Evolutionary conservation across 2,797 vertebrate species (phyloP), one percentile per base, ranked within the genome.

Genomic region (Alectoris magna): DNA sequence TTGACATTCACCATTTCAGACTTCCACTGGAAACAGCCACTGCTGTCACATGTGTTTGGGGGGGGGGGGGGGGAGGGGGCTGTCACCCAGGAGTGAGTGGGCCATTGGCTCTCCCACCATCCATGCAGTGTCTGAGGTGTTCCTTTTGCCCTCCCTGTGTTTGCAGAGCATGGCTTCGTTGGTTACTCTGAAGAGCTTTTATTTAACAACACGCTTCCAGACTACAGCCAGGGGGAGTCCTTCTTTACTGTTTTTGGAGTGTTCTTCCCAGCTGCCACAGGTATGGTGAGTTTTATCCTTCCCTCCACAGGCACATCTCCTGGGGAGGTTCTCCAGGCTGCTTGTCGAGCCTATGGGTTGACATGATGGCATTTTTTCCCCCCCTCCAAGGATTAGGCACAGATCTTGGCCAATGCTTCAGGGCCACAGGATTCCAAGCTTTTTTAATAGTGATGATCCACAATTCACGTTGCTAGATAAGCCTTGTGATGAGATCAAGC

Each of bases 161-260:
- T 97, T 46, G 9, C 97, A 99, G 99, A 98, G 10, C 98, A 98
- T 1, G 99, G 99, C 8, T 99, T 99, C 6, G 91, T 99, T 0
- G 99, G 99, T 23, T 99, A 99, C 93, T 98, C 99, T 0, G 80
- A 98, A 29, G 97, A 97, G 84, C 97, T 99, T 77, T 98, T 99
- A 75, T 87, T 86, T 83, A 99, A 98, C 90, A 99, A 99, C 97
- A 97, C 96, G 0, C 95, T 98, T 90, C 99, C 99, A 0, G 98
- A 99, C 93, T 99, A 99, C 96, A 99, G 95, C 67, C 97, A 98
- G 2, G 99, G 98, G 71, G 99, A 99, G 97, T 98, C 96, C 85
- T 99, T 99, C 97, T 99, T 99, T 98, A 99, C 98, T 0, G 98
- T 99, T 55, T 99, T 99, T 92, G 99, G 99, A 56, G 99, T 99